phyloP scores from a whole-genome alignment of 2,113 vertebrate genomes.

The Chamaea fasciata region DNA sequence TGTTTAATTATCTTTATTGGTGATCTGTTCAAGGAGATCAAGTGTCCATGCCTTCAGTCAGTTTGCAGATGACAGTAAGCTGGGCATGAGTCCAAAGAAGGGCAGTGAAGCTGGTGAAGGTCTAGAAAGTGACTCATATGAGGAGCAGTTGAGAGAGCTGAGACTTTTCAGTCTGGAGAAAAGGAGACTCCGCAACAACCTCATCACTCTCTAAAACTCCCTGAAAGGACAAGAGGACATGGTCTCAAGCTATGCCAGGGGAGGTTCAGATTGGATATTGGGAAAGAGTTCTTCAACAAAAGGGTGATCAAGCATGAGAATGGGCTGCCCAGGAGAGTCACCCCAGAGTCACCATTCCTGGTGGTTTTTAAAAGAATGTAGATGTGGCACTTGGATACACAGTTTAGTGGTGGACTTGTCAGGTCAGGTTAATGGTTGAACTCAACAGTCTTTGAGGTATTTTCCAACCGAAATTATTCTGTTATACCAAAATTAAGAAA shows the following conservation, averaged over 20 bases:
- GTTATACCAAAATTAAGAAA: not conserved
- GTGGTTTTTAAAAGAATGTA: not conserved
- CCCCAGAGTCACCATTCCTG: not conserved
- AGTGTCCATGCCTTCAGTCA: not conserved
- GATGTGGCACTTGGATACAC: not conserved
- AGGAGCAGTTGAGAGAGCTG: not conserved
- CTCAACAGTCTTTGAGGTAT: not conserved
- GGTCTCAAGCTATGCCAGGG: not conserved
- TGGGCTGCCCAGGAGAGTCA: not conserved
- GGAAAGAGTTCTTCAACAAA: not conserved
- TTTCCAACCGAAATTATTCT: not conserved
- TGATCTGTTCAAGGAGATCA: not conserved
- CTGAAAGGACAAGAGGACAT: not conserved
- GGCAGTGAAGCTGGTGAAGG: not conserved
- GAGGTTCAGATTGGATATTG: not conserved
- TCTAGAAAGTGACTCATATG: not conserved
- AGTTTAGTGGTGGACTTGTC: not conserved
- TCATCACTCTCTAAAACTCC: not conserved
- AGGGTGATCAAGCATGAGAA: not conserved
- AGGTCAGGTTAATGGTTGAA: not conserved
- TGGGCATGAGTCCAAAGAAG: not conserved
- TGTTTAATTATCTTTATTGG: not conserved
- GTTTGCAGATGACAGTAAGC: not conserved
- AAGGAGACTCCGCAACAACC: not conserved
- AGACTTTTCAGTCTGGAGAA: not conserved